Evolutionary conservation across 2,797 vertebrate species (phyloP).

Genomic region (Distichodus sexfasciatus): DNA sequence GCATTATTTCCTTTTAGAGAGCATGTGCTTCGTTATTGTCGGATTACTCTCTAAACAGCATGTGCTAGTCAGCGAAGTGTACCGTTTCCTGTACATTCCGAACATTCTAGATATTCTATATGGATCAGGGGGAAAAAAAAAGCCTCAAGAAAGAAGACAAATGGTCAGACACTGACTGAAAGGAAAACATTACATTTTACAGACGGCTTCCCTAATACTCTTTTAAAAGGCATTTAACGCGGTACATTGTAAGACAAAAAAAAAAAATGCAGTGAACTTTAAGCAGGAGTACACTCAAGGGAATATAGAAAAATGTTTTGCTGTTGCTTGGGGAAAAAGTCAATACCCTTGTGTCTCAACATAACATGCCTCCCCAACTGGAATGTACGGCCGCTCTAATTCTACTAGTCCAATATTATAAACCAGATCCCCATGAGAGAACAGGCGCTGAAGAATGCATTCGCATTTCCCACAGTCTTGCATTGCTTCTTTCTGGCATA

Average conservation of each 20-base stretch:
- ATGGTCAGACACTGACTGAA: background rate
- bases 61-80: background rate
- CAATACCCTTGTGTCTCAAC: background rate
- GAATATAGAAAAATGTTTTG: no score
- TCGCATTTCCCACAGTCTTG: background rate
- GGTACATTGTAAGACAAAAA: no score
- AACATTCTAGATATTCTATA: background rate
- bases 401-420: background rate
- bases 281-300: no score
- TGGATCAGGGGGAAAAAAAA: background rate
- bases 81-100: background rate
- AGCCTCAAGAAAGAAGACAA: background rate
- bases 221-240: no score
- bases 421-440: background rate
- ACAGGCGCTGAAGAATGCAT: background rate
- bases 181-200: no score
- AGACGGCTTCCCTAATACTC: no score
- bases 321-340: no score
- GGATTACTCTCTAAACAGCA: no score
- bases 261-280: no score
- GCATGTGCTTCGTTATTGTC: no score
- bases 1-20: slow-evolving; percentile 15
- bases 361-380: background rate
- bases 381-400: no score
- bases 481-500: background rate